These are phyloP conservation scores for Circaetus gallicus DNA, from an alignment of 2,113 vertebrate genomes.

Conservation along the genomic window DNA sequence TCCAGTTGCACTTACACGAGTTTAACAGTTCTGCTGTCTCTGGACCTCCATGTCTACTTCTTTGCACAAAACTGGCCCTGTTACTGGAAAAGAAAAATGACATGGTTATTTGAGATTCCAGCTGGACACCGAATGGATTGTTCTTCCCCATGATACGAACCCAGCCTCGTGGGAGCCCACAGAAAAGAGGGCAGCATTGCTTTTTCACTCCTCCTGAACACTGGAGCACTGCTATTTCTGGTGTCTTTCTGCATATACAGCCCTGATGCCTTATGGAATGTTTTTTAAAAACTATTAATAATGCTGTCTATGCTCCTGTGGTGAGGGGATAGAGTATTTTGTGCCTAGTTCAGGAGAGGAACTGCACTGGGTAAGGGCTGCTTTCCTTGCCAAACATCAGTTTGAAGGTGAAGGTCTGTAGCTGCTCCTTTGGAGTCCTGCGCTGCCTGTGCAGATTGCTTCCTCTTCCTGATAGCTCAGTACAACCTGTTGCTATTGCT, in stretches of 20 bases:
- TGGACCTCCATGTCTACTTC: neutral
- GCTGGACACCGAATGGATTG: neutral
- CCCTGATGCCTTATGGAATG: neutral
- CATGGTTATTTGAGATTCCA: constrained; percentile 24
- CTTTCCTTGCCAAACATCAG: neutral
- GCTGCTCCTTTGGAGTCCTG: neutral
- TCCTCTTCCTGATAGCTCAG: neutral
- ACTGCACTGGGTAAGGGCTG: neutral
- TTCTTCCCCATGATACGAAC: neutral
- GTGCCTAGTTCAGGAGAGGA: neutral
- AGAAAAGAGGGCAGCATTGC: neutral
- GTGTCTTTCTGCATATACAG: neutral
- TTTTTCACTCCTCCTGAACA: neutral
- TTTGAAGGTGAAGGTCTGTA: neutral
- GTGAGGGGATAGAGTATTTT: neutral
- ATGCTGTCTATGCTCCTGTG: neutral
- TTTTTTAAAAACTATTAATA: neutral
- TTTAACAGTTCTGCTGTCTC: neutral
- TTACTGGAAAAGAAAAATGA: constrained; percentile 20
- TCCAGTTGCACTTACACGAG: neutral
- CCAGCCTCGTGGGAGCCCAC: neutral
- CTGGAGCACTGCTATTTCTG: neutral
- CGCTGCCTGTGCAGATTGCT: neutral
- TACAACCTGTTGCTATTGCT: neutral
- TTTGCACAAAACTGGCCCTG: neutral